These are phyloP conservation scores for Hemicrepidius hirtus DNA, from an alignment of 2,888 invertebrate species.

Conservation along the genomic window DNA sequence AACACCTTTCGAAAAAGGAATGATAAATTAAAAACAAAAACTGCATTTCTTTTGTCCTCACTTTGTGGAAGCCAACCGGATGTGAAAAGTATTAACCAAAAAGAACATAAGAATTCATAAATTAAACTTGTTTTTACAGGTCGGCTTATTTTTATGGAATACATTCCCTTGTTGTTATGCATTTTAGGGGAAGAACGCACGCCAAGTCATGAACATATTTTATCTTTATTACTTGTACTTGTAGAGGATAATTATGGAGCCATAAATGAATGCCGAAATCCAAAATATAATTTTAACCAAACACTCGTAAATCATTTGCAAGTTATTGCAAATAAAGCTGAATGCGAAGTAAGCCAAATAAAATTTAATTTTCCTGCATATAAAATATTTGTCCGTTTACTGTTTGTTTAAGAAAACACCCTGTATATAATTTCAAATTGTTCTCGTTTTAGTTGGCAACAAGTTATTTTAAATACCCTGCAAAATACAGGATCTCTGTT, in stretches of 20 bases:
- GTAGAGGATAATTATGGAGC: slow-evolving; percentile 70
- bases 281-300: slow-evolving; percentile 69
- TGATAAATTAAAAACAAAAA: slow-evolving; percentile 80
- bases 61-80: slow-evolving; percentile 74
- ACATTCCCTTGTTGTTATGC: slow-evolving; percentile 62
- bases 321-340: slow-evolving; percentile 69
- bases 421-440: neutral
- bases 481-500: too few relatives aligned
- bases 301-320: slow-evolving; percentile 69
- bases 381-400: too few relatives aligned
- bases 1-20: slow-evolving; percentile 76
- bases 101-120: too few relatives aligned
- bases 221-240: slow-evolving; percentile 72
- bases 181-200: slow-evolving; percentile 62
- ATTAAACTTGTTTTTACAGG: slow-evolving; percentile 57
- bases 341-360: slow-evolving; percentile 69
- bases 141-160: slow-evolving; percentile 63
- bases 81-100: slow-evolving; percentile 79
- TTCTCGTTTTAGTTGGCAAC: too few relatives aligned
- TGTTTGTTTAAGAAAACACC: too few relatives aligned
- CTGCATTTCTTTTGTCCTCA: slow-evolving; percentile 81
- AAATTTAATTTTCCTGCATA: too few relatives aligned
- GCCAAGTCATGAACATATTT: slow-evolving; percentile 73
- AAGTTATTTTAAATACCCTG: too few relatives aligned
- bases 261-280: slow-evolving; percentile 70